Evolutionary conservation across 1,140 invertebrate genomes (phyloP).

Genomic region (Reticulitermes speratus): DNA sequence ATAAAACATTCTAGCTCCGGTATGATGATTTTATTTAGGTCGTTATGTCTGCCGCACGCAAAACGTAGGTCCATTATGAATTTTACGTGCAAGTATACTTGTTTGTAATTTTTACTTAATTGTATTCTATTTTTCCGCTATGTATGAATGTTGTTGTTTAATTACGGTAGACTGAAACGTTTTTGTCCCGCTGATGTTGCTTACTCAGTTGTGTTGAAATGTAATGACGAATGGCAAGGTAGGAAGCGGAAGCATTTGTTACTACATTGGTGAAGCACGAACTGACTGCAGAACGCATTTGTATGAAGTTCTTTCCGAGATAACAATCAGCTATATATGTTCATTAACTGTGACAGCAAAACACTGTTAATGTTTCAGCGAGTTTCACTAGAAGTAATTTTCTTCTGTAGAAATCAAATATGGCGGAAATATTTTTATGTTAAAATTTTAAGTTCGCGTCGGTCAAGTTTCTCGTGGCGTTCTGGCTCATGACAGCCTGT

Average conservation of each 20-base stretch:
- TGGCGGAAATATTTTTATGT: too few relatives aligned
- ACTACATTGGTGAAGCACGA: background rate
- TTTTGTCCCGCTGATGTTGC: background rate
- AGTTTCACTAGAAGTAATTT: too few relatives aligned
- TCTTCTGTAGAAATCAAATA: too few relatives aligned
- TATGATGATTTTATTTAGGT: background rate
- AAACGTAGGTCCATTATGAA: background rate
- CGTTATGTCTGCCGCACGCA: background rate
- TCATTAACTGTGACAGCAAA: too few relatives aligned
- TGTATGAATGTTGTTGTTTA: background rate
- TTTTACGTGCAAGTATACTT: background rate
- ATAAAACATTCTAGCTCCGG: background rate
- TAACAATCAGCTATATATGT: background rate
- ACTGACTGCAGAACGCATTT: background rate
- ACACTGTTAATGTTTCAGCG: too few relatives aligned
- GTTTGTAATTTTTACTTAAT: background rate
- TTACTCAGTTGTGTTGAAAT: background rate
- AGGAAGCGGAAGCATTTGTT: background rate
- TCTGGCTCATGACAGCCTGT: too few relatives aligned
- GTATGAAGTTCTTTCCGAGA: background rate
- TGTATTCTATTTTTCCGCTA: background rate
- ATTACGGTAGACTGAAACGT: background rate
- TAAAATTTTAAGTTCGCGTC: too few relatives aligned
- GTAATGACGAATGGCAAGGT: background rate
- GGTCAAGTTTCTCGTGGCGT: too few relatives aligned